Percentiles rank a stretch among this genome's conserved stretches.
These are phyloP conservation scores for Trogon melanurus DNA, from an alignment of 2,113 vertebrate genomes.

Conservation along the genomic window DNA sequence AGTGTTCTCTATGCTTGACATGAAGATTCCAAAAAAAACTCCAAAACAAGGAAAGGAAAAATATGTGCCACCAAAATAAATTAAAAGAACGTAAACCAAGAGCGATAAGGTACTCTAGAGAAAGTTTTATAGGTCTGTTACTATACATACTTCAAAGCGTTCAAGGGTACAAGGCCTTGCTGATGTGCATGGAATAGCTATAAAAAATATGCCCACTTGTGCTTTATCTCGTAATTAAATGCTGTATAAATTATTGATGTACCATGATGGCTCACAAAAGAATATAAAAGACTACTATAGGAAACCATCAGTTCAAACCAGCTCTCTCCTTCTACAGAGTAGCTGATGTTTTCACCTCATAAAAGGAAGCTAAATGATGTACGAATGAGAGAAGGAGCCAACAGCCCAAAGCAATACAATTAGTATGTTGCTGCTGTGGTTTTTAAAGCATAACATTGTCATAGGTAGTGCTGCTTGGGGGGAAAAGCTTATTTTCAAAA, in stretches of 20 bases:
- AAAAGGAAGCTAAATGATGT: conserved; percentile 15
- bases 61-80: not conserved
- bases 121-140: not conserved
- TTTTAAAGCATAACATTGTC: not conserved
- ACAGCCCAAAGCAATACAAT: not conserved
- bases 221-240: conserved; percentile 46
- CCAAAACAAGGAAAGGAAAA: not conserved
- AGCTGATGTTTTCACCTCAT: conserved; percentile 25
- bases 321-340: not conserved
- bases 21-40: not conserved
- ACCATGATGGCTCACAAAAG: not conserved
- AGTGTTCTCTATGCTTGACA: not conserved
- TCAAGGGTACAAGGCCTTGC: not conserved
- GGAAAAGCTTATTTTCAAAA: not conserved
- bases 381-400: not conserved
- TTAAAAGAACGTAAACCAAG: not conserved
- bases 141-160: not conserved
- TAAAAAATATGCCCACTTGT: not conserved
- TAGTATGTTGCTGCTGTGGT: not conserved
- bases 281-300: not conserved
- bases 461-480: not conserved
- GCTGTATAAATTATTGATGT: conserved; percentile 12
- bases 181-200: not conserved
- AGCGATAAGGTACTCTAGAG: not conserved
- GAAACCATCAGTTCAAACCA: not conserved